These are phyloP conservation scores for Octopus bimaculoides DNA, from an alignment of 1,140 invertebrate genomes.

Conservation along the genomic window DNA sequence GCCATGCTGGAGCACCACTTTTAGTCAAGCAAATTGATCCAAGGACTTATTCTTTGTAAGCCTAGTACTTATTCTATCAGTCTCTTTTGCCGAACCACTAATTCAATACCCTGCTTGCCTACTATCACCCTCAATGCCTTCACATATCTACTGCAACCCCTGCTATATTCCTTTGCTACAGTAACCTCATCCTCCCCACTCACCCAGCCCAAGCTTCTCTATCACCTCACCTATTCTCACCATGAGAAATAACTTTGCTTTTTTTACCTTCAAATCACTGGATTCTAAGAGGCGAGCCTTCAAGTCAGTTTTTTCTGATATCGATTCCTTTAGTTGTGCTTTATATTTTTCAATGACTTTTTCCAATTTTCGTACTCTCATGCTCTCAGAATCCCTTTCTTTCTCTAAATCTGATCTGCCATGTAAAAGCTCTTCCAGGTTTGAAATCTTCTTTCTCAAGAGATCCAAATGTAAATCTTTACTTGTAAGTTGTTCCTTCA, in stretches of 20 bases:
- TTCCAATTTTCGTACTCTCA: constrained; percentile 46
- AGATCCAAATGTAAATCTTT: constrained; percentile 88
- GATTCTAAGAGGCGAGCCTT: constrained; percentile 52
- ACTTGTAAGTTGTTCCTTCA: constrained; percentile 84
- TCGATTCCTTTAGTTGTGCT: constrained; percentile 44
- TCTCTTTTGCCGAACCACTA: too few relatives aligned
- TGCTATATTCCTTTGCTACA: too few relatives aligned
- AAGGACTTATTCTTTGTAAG: too few relatives aligned
- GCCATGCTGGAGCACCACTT: too few relatives aligned
- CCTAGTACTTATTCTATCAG: too few relatives aligned
- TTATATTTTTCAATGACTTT: constrained; percentile 53
- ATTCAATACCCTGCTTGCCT: too few relatives aligned
- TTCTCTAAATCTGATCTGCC: constrained; percentile 46
- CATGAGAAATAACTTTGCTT: background rate
- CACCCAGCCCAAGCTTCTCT: too few relatives aligned
- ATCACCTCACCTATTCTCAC: background rate
- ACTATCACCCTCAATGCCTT: too few relatives aligned
- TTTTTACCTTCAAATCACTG: constrained; percentile 48
- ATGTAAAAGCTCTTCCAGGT: constrained; percentile 48
- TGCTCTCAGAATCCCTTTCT: constrained; percentile 46
- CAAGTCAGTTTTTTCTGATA: constrained; percentile 48
- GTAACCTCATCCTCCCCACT: too few relatives aligned
- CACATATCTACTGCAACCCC: too few relatives aligned
- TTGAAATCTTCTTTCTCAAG: constrained; percentile 71
- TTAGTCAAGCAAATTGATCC: too few relatives aligned